Conservation (phyloP, 2,113 vertebrate genomes). For the Salvator merianae region DNA sequence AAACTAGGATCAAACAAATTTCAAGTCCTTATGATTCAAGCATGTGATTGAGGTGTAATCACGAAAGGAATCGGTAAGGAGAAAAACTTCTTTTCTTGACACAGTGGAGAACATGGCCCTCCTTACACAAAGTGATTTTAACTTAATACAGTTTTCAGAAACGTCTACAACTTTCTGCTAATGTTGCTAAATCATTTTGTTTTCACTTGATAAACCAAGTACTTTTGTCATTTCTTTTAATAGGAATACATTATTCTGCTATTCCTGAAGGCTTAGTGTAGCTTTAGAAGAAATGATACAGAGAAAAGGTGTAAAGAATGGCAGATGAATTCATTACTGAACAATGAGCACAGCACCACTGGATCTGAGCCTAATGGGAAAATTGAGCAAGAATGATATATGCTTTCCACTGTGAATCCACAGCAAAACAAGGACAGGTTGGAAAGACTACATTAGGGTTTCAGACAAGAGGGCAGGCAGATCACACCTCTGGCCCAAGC, state of each 20-base stretch:
- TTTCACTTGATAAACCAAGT: not conserved
- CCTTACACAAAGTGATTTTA: not conserved
- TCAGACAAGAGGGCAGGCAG: too few relatives aligned
- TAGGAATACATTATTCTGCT: not conserved
- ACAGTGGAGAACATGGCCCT: not conserved
- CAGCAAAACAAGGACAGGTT: too few relatives aligned
- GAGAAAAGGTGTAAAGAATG: not conserved
- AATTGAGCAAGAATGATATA: not conserved
- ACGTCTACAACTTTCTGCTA: not conserved
- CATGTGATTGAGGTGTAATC: not conserved
- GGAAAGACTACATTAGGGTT: too few relatives aligned
- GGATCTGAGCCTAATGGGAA: not conserved
- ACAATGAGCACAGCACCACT: not conserved
- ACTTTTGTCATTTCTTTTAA: slow-evolving; percentile 10
- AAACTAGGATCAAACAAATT: not conserved
- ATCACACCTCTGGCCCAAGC: too few relatives aligned
- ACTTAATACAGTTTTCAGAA: not conserved
- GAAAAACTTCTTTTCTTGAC: not conserved
- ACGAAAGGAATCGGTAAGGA: not conserved
- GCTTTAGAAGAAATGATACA: not conserved
- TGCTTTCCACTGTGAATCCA: not conserved
- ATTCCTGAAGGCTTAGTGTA: not conserved
- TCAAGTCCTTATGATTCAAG: not conserved
- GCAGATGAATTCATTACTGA: not conserved
- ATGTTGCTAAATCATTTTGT: not conserved